Conservation (phyloP, 1,140 invertebrate species). For the Zaprionus taronus region DNA sequence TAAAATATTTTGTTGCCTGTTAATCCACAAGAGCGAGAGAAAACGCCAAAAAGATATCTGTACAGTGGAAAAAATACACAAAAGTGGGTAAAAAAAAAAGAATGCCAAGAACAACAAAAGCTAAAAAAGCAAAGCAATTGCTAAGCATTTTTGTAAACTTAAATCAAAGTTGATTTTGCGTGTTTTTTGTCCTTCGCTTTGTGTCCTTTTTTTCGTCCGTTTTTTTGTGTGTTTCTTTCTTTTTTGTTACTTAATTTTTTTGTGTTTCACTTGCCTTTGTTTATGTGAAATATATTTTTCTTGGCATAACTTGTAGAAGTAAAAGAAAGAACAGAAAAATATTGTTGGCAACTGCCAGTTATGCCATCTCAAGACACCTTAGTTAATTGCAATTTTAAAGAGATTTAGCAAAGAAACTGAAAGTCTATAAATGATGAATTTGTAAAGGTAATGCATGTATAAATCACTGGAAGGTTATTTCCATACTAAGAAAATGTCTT, state of each 20-base stretch:
- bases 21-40: conserved; percentile 69
- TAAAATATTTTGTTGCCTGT: conserved; percentile 81
- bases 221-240: conserved; percentile 50
- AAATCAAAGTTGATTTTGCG: conserved; percentile 81
- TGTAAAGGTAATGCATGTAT: background rate
- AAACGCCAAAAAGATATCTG: conserved; percentile 41
- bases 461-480: background rate
- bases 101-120: conserved; percentile 51
- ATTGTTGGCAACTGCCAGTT: conserved; percentile 7
- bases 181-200: conserved; percentile 33
- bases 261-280: conserved; percentile 37
- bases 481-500: too few relatives aligned
- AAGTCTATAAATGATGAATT: background rate
- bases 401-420: background rate
- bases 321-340: background rate
- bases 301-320: conserved; percentile 58
- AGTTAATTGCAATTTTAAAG: conserved; percentile 29
- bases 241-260: conserved; percentile 37
- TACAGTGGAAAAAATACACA: conserved; percentile 31
- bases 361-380: conserved; percentile 22
- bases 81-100: conserved; percentile 12
- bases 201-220: conserved; percentile 42
- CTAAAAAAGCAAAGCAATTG: conserved; percentile 73
- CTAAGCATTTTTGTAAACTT: conserved; percentile 83
- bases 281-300: conserved; percentile 68